Base-by-base conservation (phyloP, 2,113 vertebrate species). In the Callospermophilus lateralis region DNA sequence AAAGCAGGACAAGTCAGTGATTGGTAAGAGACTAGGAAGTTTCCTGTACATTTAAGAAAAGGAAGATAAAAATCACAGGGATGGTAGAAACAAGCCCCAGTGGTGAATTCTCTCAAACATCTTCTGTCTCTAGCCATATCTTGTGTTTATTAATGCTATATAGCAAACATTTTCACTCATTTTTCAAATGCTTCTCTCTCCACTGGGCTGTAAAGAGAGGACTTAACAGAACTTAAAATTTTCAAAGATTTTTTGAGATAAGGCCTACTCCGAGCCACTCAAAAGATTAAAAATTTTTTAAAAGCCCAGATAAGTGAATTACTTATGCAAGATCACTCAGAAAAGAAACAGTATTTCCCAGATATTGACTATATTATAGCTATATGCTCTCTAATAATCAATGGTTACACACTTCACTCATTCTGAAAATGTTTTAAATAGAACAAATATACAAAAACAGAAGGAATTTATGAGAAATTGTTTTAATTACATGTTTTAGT, bases 131-230 rank as follows among this genome's bases (percentile, higher is more conserved):
- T 51, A 68, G 63, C 32, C 84, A 45, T 67, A 83, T 67, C 55
- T 83, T 48, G 26, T 87, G 6, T 93, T 84, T 58, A 89, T 53
- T 53, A 77, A 42, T 45, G 51, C 48, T 37, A 37, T 70, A 19
- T 34, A 87, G 45, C 51, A 93, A 90, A 58, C 53, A 74, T 88
- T 86, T 30, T 84, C 53, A 80, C 55, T 67, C 8, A 24, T 80
- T 93, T 58, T 91, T 84, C 68, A 91, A 45, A 45, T 93, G 19
- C 79, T 81, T 95, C 65, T 96, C 65, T 87, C 34, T 58, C 20
- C 51, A 37, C 6, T 73, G 32, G 63, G 26, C 70, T 90, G 7
- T 55, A 88, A 78, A 84, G 34, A 92, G 73, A 85, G 19, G 53
- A 95, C 20, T 55, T 89, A 28, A 70, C 92, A 94, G 61, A 89